Evolutionary conservation across 2,888 invertebrate species (phyloP).

Genomic region (Polydrusus pterygomalis): DNA sequence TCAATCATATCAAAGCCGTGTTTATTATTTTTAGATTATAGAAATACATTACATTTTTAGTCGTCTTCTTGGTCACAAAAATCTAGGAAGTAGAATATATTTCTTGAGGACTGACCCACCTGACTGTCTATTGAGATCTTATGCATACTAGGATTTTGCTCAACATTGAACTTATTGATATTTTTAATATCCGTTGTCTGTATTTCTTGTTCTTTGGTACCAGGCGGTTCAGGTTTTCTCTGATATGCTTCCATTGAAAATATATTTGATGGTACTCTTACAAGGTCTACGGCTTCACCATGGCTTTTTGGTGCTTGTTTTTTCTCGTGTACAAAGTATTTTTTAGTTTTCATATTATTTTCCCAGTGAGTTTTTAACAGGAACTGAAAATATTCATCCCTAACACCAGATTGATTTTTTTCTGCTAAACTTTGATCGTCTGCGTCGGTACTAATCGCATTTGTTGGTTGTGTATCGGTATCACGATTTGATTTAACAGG

Average conservation of each 20-base stretch:
- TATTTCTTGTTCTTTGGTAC: conserved; percentile 28
- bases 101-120: conserved; percentile 12
- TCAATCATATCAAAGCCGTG: too few relatives aligned
- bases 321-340: conserved; percentile 35
- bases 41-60: background rate
- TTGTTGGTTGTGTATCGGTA: background rate
- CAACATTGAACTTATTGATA: background rate
- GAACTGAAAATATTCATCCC: conserved; percentile 34
- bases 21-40: background rate
- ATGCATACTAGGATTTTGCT: background rate
- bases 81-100: conserved; percentile 43
- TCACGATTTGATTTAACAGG: background rate
- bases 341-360: conserved; percentile 34
- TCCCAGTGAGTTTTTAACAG: conserved; percentile 34
- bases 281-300: background rate
- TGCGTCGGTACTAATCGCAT: background rate
- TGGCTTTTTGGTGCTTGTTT: background rate
- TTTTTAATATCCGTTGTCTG: conserved; percentile 13
- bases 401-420: background rate
- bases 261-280: conserved; percentile 20
- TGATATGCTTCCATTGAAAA: conserved; percentile 37
- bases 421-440: background rate
- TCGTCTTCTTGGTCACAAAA: background rate
- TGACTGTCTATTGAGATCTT: background rate
- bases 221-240: conserved; percentile 34